phyloP scores from a whole-genome alignment of 2,113 vertebrate genomes.

The Silurus glanis region DNA sequence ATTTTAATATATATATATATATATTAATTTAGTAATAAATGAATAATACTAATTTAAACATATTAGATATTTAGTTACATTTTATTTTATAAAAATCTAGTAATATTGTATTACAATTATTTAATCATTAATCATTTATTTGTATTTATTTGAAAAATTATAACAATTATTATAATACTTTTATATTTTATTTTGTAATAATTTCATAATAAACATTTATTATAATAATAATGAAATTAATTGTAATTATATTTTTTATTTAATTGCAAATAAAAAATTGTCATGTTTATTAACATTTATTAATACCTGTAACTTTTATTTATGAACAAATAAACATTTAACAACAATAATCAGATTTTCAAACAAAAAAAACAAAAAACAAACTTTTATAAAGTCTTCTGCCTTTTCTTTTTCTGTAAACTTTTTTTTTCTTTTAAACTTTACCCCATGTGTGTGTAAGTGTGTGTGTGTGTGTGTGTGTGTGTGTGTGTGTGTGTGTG shows the following conservation, averaged over 20 bases:
- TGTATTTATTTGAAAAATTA: neutral
- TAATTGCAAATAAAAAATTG: too few relatives aligned
- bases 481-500: neutral
- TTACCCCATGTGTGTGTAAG: neutral
- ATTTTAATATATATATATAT: too few relatives aligned
- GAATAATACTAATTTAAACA: neutral
- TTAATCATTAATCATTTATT: neutral
- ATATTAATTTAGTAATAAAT: neutral
- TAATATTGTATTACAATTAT: neutral
- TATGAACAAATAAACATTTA: neutral
- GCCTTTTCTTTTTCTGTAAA: neutral
- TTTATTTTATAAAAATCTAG: neutral
- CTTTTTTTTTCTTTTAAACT: neutral
- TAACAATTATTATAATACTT: neutral
- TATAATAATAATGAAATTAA: too few relatives aligned
- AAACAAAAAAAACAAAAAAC: neutral
- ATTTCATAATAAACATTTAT: neutral
- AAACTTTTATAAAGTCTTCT: neutral
- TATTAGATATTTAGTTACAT: too few relatives aligned
- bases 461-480: constrained; percentile 5
- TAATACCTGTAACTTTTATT: neutral
- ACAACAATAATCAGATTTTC: neutral
- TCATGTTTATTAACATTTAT: neutral
- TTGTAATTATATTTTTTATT: too few relatives aligned
- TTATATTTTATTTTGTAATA: neutral